Evolutionary conservation across 2,113 vertebrate genomes (phyloP), one percentile per base, ranked within the genome.

Genomic region (Grallaria varia): DNA sequence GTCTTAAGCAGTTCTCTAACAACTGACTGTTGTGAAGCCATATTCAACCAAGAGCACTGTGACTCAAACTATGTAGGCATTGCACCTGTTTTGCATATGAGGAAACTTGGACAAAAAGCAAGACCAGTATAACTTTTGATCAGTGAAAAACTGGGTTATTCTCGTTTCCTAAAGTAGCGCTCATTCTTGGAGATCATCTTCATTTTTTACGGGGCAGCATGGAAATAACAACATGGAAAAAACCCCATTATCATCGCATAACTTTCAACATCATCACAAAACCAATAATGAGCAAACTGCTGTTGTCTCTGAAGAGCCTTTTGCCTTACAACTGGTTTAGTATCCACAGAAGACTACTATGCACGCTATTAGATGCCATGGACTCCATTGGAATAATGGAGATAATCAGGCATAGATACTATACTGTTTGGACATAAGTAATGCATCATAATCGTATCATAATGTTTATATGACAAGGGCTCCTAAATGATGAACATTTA

Each of bases 221-320:
- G 4, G 27, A 85, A 78, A 87, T 22, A 86, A 87, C 3, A 0
- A 83, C 22, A 90, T 6, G 30, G 33, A 49, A 78, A 84, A 75
- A 78, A 0, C 1, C 7, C n/a, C 30, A 33, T 25, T 53, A 85
- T 30, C 5, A 50, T 55, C 0, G 0, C 17, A 14, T 27, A 79
- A 74, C 68, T 86, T 93, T 24, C 68, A 74, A 74, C 8, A n/a
- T 19, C 15, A 71, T 47, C 63, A 92, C 6, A 10, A 85, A 92
- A 74, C 50, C 44, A 93, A 50, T 58, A 75, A 95, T 23, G 23
- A 93, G 19, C 14, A 92, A 94, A 84, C 8, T 60, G 67, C 14
- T 64, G 50, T 75, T 49, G 35, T 55, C 72, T 94, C 76, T 64
- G 16, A 93, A 83, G 76, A 84, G 14, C 6, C 44, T 88, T 96